phyloP scores from a whole-genome alignment of 2,888 invertebrate genomes.

The Lasioglossum oenotherae region DNA sequence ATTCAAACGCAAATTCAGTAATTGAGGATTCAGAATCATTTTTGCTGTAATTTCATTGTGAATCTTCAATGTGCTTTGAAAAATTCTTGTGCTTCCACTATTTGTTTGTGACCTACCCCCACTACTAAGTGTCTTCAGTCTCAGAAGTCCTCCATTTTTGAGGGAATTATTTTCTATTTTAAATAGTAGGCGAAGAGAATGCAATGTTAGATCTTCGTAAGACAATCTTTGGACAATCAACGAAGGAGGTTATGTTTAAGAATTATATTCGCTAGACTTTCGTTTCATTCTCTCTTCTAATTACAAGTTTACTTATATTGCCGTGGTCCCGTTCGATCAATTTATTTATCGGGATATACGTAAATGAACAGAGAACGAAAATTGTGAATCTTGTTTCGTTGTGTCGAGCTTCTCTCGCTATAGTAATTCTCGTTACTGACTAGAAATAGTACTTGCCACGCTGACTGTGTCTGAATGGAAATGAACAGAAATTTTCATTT shows the following conservation, averaged over 20 bases:
- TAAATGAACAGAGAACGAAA: not conserved
- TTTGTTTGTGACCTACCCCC: no score
- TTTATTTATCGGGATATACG: not conserved
- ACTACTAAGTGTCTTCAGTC: not conserved
- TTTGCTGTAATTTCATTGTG: not conserved
- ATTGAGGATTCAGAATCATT: not conserved
- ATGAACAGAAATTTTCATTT: not conserved
- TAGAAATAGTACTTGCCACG: constrained; percentile 24
- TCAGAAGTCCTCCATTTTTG: not conserved
- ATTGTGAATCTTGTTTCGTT: constrained; percentile 38
- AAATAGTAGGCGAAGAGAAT: not conserved
- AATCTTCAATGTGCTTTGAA: no score
- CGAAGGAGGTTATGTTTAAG: not conserved
- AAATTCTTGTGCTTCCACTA: no score
- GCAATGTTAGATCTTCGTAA: not conserved
- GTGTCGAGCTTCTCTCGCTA: constrained; percentile 28
- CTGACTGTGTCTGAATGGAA: no score
- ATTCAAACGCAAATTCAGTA: no score
- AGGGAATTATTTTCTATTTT: not conserved
- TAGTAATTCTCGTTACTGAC: constrained; percentile 29
- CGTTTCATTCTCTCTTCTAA: not conserved
- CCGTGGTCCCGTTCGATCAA: not conserved
- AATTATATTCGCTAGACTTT: not conserved
- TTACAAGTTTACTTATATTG: not conserved
- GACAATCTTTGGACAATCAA: not conserved